Percentiles rank a stretch among this genome's conserved stretches.
These are phyloP conservation scores for Littorina saxatilis DNA, from an alignment of 1,140 invertebrate genomes.

Conservation along the genomic window DNA sequence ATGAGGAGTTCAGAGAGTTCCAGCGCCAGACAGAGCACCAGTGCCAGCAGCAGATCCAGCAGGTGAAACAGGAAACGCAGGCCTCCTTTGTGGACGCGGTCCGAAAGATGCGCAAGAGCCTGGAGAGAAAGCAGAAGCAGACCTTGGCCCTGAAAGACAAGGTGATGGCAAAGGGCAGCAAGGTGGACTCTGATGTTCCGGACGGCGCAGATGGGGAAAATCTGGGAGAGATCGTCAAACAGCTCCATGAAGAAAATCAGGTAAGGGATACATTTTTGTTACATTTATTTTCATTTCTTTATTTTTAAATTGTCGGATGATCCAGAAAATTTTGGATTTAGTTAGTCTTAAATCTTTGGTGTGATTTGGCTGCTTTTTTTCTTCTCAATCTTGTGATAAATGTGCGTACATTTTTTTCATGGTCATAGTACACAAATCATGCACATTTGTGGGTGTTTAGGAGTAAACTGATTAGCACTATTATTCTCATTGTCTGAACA, in stretches of 20 bases:
- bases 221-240: conserved; percentile 51
- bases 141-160: conserved; percentile 30
- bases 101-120: conserved; percentile 60
- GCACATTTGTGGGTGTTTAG: no score
- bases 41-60: conserved; percentile 54
- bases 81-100: conserved; percentile 64
- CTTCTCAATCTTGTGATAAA: no score
- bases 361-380: no score
- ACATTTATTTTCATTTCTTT: neutral
- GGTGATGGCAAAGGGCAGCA: neutral
- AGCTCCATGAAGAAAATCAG: conserved; percentile 63
- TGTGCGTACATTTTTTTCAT: no score
- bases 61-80: conserved; percentile 61
- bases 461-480: no score
- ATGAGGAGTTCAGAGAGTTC: conserved; percentile 50
- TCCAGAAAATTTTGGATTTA: no score
- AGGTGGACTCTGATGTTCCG: neutral
- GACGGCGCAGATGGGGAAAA: conserved; percentile 34
- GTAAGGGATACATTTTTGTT: conserved; percentile 42
- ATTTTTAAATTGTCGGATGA: no score
- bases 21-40: conserved; percentile 56
- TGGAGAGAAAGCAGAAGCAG: conserved; percentile 49
- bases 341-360: no score
- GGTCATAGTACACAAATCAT: no score
- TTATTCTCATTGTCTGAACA: no score